Conservation (phyloP, 64 coral and sea anemone species). For the Acropora tenuis region DNA sequence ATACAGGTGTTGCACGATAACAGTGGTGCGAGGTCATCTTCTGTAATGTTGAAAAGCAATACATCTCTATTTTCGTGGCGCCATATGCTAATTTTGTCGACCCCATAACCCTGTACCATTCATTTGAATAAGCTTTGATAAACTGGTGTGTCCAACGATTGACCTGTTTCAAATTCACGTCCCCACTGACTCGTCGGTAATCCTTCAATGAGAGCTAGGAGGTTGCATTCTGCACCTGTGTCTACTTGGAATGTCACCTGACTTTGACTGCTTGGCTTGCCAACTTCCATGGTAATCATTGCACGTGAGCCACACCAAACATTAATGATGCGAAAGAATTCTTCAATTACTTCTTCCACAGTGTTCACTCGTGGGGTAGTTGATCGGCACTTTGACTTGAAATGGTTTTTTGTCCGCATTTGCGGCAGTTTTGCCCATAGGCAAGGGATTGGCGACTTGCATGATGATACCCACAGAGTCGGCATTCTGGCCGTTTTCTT, state of each 20-base stretch:
- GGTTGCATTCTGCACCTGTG: slow-evolving; percentile 63
- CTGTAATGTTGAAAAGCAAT: slow-evolving; percentile 53
- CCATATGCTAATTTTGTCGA: too few relatives aligned
- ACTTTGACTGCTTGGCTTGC: slow-evolving; percentile 1
- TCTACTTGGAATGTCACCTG: slow-evolving; percentile 23
- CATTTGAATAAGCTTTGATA: slow-evolving; percentile 48
- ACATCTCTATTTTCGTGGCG: background rate
- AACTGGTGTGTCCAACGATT: slow-evolving; percentile 14
- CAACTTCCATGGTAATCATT: background rate
- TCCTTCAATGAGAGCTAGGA: slow-evolving; percentile 13
- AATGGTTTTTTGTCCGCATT: too few relatives aligned
- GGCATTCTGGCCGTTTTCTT: too few relatives aligned
- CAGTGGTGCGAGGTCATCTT: slow-evolving; percentile 50
- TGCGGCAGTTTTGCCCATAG: too few relatives aligned
- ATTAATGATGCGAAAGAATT: background rate
- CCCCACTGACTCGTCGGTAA: slow-evolving; percentile 38
- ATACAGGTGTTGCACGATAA: slow-evolving; percentile 48
- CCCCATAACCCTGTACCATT: slow-evolving; percentile 31
- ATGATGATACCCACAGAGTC: too few relatives aligned
- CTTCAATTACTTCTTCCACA: slow-evolving; percentile 25
- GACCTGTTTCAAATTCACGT: too few relatives aligned
- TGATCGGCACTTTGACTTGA: too few relatives aligned
- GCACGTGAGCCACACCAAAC: background rate
- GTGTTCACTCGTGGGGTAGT: background rate
- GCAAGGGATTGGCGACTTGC: too few relatives aligned